Evolutionary conservation across 1,140 invertebrate genomes (phyloP), one percentile per base, ranked within the genome.

Genomic region (Archivesica marissinica): DNA sequence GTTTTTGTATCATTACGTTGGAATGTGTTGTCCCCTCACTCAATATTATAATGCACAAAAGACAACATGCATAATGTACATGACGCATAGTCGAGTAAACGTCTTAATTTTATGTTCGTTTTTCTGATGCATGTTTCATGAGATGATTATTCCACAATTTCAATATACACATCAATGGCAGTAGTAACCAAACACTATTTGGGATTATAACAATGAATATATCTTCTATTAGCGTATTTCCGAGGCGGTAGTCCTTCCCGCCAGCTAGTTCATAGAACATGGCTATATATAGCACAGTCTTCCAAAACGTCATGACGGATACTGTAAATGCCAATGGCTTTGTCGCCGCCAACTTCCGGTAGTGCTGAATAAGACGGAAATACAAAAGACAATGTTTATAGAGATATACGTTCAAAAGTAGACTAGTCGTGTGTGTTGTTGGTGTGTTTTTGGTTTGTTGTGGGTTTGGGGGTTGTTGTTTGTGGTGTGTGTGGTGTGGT

Each of bases 231-330:
- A 85, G 35, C 0, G 85, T 78, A 64, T 89, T 90, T 23, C 88
- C 87, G 9, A 23, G 15, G 23, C 89, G 77, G 66, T 82, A 88
- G 35, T 75, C 38, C 25, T 83, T 84, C 2, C 88, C 91, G 13
- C 89, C 88, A 13, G 89, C 89, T 20, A 87, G 79, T 17, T 91
- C 88, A 28, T 86, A 86, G 54, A 89, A 91, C 88, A 90, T 90
- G 7, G 89, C 59, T 56, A 92, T 87, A 52, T 92, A 92, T 17
- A 91, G 79, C 2, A 91, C 87, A 1, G 91, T 92, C 77, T 92
- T 92, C 90, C 89, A 91, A 50, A 91, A 89, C 28, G 91, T 91
- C 89, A 92, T 91, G 11, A 91, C 89, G 15, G 79, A 87, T 17
- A 92, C 91, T 0, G 86, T 90, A 82, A 90, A 90, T 1, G 90